Evolutionary conservation across 2,888 invertebrate genomes (phyloP).

Genomic region (Drosophila imparisetae): DNA sequence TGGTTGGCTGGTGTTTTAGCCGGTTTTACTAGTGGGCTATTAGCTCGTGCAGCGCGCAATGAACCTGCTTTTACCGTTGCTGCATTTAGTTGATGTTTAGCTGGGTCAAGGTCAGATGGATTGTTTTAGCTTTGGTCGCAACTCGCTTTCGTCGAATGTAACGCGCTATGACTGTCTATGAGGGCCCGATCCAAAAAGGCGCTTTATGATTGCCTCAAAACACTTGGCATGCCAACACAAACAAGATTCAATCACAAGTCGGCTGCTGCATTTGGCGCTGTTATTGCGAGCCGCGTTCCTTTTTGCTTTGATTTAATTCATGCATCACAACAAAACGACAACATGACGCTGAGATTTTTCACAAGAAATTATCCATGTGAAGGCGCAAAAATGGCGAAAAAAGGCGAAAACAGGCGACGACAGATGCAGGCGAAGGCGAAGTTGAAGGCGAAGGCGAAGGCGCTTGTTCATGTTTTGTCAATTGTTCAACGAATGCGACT

Average conservation of each 20-base stretch:
- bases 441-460: conserved; percentile 21
- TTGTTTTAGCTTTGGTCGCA: conserved; percentile 17
- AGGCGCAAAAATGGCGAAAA: conserved; percentile 60
- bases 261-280: conserved; percentile 69
- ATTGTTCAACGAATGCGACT: conserved; percentile 30
- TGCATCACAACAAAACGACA: conserved; percentile 41
- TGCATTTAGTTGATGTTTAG: conserved; percentile 43
- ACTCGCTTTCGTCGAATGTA: conserved; percentile 43
- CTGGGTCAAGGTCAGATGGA: conserved; percentile 73
- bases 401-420: conserved; percentile 46
- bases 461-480: conserved; percentile 67
- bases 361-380: conserved; percentile 73
- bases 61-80: conserved; percentile 60
- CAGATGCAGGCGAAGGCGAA: conserved; percentile 48
- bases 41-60: conserved; percentile 30
- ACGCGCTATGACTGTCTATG: conserved; percentile 9
- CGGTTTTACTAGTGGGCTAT: conserved; percentile 30
- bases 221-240: conserved; percentile 32
- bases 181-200: conserved; percentile 26
- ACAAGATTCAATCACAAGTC: conserved; percentile 33
- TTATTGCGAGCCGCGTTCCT: conserved; percentile 70
- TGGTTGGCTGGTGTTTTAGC: conserved; percentile 11
- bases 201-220: conserved; percentile 8
- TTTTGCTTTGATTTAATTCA: conserved; percentile 66
- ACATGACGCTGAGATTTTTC: conserved; percentile 76